phyloP scores from a whole-genome alignment of 2,888 invertebrate species.

The Tetheella fluctuosa region DNA sequence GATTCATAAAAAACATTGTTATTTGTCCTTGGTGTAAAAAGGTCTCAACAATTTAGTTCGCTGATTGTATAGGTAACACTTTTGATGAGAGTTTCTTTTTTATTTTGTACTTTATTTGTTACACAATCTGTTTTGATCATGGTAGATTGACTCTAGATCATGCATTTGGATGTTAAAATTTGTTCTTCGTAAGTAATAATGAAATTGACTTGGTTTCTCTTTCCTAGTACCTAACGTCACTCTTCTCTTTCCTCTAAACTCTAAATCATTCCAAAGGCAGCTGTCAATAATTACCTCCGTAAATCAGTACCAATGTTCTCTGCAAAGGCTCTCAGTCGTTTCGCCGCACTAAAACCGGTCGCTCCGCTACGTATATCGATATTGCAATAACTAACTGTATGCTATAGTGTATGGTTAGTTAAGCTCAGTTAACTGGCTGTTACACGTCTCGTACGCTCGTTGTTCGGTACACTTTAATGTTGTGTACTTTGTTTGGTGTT shows the following conservation, averaged over 20 bases:
- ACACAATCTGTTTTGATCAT: not conserved
- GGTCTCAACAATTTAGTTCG: not conserved
- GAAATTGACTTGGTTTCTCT: too few species aligned
- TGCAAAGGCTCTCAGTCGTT: constrained; percentile 25
- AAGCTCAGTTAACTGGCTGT: constrained; percentile 15
- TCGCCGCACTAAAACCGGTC: constrained; percentile 34
- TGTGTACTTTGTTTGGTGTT: constrained; percentile 5
- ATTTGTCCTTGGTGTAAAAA: not conserved
- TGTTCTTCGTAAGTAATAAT: too few species aligned
- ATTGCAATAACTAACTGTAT: constrained; percentile 22
- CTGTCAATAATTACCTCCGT: not conserved
- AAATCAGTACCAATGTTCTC: constrained; percentile 7
- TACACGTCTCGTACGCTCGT: constrained; percentile 15
- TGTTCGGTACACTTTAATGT: constrained; percentile 11
- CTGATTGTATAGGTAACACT: not conserved
- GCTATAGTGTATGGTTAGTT: constrained; percentile 15
- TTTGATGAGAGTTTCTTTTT: not conserved
- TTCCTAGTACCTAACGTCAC: not conserved
- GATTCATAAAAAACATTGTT: not conserved
- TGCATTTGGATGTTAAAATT: too few species aligned
- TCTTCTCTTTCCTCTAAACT: not conserved
- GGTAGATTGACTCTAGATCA: not conserved
- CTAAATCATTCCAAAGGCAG: not conserved
- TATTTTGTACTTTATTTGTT: not conserved
- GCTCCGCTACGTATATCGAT: constrained; percentile 25